These are phyloP conservation scores for Agelas oroides DNA, from an alignment of 37 sponge, comb jelly and placozoan genomes.

Conservation along the genomic window DNA sequence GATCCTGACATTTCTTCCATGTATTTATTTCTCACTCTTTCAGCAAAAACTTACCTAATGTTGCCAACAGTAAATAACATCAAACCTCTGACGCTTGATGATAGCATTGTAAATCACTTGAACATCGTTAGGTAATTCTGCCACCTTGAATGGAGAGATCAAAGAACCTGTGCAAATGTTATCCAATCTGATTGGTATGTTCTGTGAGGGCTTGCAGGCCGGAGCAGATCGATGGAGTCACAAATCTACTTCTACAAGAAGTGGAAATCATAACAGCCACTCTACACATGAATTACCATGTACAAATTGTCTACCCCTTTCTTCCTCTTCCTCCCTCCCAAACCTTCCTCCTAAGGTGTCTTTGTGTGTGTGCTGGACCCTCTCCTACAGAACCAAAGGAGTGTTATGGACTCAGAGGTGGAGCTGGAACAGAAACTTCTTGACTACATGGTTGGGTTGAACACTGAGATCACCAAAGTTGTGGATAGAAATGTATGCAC, in stretches of 20 bases:
- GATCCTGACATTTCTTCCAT: too few species aligned
- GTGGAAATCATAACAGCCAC: conserved; percentile 40
- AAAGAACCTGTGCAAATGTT: too few species aligned
- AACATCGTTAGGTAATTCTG: too few species aligned
- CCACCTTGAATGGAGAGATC: too few species aligned
- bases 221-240: conserved; percentile 73
- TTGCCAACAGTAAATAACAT: too few species aligned
- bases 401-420: conserved; percentile 59
- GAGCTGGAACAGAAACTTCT: conserved; percentile 68
- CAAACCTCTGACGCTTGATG: too few species aligned
- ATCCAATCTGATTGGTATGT: conserved; percentile 60
- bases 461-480: conserved; percentile 78
- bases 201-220: conserved; percentile 66
- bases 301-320: neutral
- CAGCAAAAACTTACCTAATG: too few species aligned
- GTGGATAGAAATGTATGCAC: conserved; percentile 75
- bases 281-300: neutral
- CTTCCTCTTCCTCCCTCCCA: neutral
- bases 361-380: conserved; percentile 49
- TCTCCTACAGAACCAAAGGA: conserved; percentile 52
- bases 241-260: conserved; percentile 75
- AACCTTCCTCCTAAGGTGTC: conserved; percentile 54
- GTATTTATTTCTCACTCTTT: too few species aligned
- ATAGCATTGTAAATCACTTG: too few species aligned
- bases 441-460: conserved; percentile 80